These are phyloP conservation scores for Meteorus colon DNA, from an alignment of 2,888 invertebrate species.

Conservation along the genomic window DNA sequence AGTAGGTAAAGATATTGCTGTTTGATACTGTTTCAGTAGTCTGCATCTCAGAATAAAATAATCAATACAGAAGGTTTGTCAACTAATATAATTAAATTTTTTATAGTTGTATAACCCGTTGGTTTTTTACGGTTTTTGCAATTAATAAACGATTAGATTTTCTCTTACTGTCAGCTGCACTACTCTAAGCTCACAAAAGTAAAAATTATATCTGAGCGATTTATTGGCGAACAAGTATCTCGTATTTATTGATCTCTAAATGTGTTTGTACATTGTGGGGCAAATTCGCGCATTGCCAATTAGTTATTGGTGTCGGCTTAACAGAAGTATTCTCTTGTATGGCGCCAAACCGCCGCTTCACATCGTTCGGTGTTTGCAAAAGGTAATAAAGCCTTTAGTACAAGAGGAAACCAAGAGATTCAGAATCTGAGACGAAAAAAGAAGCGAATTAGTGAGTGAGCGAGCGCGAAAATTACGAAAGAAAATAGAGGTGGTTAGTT, in stretches of 20 bases:
- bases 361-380: neutral
- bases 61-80: no score
- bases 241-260: slow-evolving; percentile 2
- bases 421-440: neutral
- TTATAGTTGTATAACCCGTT: no score
- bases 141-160: no score
- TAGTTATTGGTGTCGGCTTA: slow-evolving; percentile 35
- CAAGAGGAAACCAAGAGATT: slow-evolving; percentile 5
- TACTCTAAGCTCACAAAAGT: no score
- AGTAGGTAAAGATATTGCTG: no score
- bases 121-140: no score
- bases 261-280: neutral
- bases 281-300: neutral
- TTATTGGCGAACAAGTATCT: neutral
- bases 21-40: no score
- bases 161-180: no score
- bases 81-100: no score
- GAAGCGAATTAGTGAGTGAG: slow-evolving; percentile 10
- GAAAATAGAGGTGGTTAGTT: slow-evolving; percentile 52
- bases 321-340: neutral
- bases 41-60: no score
- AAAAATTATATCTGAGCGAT: neutral
- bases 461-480: slow-evolving; percentile 27
- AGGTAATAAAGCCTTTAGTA: slow-evolving; percentile 14
- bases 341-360: slow-evolving; percentile 8